Base-by-base conservation (phyloP, 1,140 invertebrate genomes). In the Globodera ellingtonae region DNA sequence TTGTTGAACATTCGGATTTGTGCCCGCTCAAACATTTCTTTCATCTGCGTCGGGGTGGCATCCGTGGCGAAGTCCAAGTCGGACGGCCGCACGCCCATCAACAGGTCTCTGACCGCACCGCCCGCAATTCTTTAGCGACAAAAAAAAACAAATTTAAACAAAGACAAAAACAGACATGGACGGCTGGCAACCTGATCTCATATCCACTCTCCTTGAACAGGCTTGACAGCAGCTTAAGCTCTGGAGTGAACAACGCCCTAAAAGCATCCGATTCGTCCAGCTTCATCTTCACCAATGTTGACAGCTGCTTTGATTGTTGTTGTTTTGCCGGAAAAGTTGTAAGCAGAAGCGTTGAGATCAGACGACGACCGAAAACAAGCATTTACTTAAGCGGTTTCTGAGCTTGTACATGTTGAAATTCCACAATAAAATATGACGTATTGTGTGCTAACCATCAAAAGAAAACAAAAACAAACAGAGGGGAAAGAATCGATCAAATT, bases 61-160 rank as follows among this genome's bases (percentile, higher is more conserved):
- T 93, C 94, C 9, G 97, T 98, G 4, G 98, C 98, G 91, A 99
- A 98, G 90, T 99, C 98, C 52, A 99, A 90, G 91, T 99, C 98
- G 87, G 93, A 93, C 4, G 97, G 97, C 66, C 90, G 89, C 73
- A 92, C 93, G 6, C 93, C 93, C 92, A 94, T 93, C n/a, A 99
- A 87, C n/a, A 99, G 91, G 91, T 99, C 98, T 78, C 97, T 84
- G 46, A 93, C 97, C 48, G 96, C 95, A 21, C 97, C 97, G 74
- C 97, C 97, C 69, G 95, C 96, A 79, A 99, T 93, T 82, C 96
- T 91, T 75, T 98, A 75, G 24, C 18, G 50, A 24, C 24, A 24
- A 1, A 59, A 47, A 59, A 78, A 44, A 81, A 52, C 44, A 67
- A 10, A 13, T 8, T 15, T 56, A 79, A 78, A 56, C 9, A 78